Evolutionary conservation across 1,140 invertebrate genomes (phyloP).

Genomic region (Papilio polytes): DNA sequence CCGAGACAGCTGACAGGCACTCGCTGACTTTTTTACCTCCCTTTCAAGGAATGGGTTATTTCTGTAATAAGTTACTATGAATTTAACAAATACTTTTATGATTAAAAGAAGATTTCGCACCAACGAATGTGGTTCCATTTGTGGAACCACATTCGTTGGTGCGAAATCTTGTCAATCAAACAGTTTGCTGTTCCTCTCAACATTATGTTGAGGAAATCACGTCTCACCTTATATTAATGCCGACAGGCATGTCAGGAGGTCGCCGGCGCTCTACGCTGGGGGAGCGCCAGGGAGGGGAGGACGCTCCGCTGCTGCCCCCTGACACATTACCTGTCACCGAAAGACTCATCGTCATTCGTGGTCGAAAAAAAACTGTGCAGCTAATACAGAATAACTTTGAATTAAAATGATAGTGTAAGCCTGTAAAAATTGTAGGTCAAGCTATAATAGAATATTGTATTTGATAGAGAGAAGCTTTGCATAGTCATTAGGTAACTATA

Average conservation of each 20-base stretch:
- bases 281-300: conserved; percentile 86
- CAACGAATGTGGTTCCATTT: too few species aligned
- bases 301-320: conserved; percentile 83
- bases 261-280: conserved; percentile 84
- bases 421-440: neutral
- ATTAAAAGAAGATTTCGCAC: too few species aligned
- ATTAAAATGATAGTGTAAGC: neutral
- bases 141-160: too few species aligned
- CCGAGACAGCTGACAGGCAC: conserved; percentile 80
- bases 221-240: conserved; percentile 81
- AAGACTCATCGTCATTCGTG: conserved; percentile 22
- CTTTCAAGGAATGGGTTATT: conserved; percentile 82
- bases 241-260: conserved; percentile 83
- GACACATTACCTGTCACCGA: conserved; percentile 68
- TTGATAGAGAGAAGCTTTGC: neutral
- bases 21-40: conserved; percentile 85
- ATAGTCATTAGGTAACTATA: neutral
- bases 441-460: neutral
- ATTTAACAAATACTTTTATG: neutral
- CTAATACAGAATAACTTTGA: too few species aligned
- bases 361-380: too few species aligned
- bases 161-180: too few species aligned
- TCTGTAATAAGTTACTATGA: conserved; percentile 56
- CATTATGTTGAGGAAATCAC: neutral
- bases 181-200: neutral